Evolutionary conservation across 2,888 invertebrate genomes (phyloP).

Genomic region (Antitype chi): DNA sequence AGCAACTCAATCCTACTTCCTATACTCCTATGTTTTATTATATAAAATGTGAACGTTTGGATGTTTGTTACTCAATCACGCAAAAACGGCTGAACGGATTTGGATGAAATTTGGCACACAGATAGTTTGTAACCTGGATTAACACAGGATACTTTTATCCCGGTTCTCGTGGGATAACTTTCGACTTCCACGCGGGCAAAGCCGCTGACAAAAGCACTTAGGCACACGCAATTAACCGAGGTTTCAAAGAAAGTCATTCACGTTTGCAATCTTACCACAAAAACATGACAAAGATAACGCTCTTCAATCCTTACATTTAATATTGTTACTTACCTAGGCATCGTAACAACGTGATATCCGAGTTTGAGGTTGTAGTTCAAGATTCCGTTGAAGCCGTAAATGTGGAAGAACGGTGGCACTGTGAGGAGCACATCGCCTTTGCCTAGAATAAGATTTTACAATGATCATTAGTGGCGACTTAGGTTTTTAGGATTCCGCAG

Average conservation of each 20-base stretch:
- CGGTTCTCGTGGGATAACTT: too few relatives aligned
- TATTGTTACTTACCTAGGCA: constrained; percentile 89
- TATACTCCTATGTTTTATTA: too few relatives aligned
- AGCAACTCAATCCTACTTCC: too few relatives aligned
- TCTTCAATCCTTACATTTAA: background rate
- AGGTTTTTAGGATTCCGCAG: too few relatives aligned
- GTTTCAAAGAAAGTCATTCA: background rate
- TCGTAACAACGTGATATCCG: constrained; percentile 92
- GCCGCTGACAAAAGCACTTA: too few relatives aligned
- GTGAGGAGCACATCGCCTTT: constrained; percentile 90
- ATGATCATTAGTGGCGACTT: background rate
- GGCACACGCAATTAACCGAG: background rate
- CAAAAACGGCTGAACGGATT: too few relatives aligned
- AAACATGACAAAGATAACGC: background rate
- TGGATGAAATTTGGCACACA: too few relatives aligned
- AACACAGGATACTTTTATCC: too few relatives aligned
- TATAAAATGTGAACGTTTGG: too few relatives aligned
- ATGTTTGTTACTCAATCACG: too few relatives aligned
- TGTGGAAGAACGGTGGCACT: constrained; percentile 95
- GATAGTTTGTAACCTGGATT: too few relatives aligned
- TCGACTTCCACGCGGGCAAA: too few relatives aligned
- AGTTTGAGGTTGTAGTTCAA: constrained; percentile 91
- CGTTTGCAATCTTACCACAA: background rate
- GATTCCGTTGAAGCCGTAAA: constrained; percentile 94
- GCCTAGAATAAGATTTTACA: constrained; percentile 72